These are phyloP conservation scores for Kradibia gibbosae DNA, from an alignment of 1,140 invertebrate genomes.

Conservation along the genomic window DNA sequence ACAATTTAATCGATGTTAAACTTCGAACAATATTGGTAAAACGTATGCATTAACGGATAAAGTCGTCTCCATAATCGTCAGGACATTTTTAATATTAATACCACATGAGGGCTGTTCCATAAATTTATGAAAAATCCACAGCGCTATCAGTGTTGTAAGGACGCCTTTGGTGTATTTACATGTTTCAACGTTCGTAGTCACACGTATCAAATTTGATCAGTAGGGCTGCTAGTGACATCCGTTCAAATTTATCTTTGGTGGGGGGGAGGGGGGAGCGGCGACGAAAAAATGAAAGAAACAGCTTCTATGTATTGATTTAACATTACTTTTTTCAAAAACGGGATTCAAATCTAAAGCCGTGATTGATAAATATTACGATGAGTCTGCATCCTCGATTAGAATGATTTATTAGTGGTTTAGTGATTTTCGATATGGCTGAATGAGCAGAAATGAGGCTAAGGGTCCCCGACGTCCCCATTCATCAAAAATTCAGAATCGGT, in stretches of 20 bases:
- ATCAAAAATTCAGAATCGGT: not conserved
- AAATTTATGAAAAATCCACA: not conserved
- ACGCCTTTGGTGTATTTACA: not conserved
- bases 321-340: not conserved
- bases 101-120: not conserved
- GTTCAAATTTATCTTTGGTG: not conserved
- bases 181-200: not conserved
- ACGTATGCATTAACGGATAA: too few relatives aligned
- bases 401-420: conserved; percentile 17
- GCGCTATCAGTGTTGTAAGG: not conserved
- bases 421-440: conserved; percentile 5
- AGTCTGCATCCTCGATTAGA: not conserved
- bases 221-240: not conserved
- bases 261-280: not conserved
- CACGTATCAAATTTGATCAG: not conserved
- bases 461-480: not conserved
- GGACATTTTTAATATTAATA: too few relatives aligned
- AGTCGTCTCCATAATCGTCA: too few relatives aligned
- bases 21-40: too few relatives aligned
- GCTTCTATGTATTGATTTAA: not conserved
- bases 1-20: too few relatives aligned
- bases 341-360: not conserved
- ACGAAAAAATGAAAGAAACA: not conserved
- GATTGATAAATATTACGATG: not conserved
- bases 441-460: not conserved